Evolutionary conservation across 2,113 vertebrate genomes (phyloP).

Genomic region (Ciconia boyciana): DNA sequence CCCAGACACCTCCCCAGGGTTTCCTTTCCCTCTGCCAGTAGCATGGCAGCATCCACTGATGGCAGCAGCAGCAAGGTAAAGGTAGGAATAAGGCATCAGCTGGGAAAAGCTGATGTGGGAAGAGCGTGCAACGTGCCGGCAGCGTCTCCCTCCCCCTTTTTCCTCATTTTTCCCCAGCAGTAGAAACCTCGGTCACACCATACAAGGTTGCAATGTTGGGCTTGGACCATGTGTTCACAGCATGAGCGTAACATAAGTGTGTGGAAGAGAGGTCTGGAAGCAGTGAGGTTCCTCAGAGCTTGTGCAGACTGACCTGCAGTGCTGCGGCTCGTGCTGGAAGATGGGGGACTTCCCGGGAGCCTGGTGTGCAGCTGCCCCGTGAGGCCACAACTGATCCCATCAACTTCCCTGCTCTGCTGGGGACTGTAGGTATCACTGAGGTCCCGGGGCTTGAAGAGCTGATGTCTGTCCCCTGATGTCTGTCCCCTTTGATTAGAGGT

Average conservation of each 20-base stretch:
- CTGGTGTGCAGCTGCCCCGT: rapidly evolving
- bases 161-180: neutral
- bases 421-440: neutral
- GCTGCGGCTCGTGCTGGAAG: neutral
- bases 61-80: neutral
- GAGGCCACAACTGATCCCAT: neutral
- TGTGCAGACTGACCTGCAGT: rapidly evolving
- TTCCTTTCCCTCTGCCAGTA: neutral
- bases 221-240: rapidly evolving
- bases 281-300: neutral
- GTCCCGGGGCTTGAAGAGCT: neutral
- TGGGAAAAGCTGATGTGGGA: neutral
- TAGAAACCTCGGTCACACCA: neutral
- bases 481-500: neutral
- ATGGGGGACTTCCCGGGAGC: neutral
- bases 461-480: neutral
- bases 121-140: neutral
- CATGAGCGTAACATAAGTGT: rapidly evolving
- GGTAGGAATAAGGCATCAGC: neutral
- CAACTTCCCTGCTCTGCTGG: neutral
- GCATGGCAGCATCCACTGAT: neutral
- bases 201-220: neutral
- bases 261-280: neutral
- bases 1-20: neutral
- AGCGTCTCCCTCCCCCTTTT: neutral